A percentile compares a stretch with the other conserved stretches of the same genome.
phyloP scores from a whole-genome alignment of 1,140 invertebrate species.

The Delia radicum region DNA sequence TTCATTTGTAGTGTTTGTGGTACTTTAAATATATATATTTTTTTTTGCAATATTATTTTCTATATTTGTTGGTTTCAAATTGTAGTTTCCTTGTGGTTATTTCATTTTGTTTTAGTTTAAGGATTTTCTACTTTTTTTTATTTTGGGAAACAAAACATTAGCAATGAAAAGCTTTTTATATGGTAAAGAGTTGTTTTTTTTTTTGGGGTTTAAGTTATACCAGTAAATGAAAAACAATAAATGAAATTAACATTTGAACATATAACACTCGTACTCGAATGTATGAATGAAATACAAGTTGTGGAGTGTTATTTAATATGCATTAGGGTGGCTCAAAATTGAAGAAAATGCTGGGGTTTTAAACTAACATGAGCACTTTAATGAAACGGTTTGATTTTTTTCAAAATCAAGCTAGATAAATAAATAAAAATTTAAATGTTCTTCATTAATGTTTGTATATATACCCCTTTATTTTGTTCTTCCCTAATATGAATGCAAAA shows the following conservation, averaged over 20 bases:
- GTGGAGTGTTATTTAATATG: too few relatives aligned
- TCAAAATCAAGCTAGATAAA: too few relatives aligned
- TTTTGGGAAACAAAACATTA: neutral
- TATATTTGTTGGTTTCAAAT: neutral
- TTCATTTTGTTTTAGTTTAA: neutral
- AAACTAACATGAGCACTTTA: too few relatives aligned
- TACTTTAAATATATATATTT: too few relatives aligned
- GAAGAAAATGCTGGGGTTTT: too few relatives aligned
- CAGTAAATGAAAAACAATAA: neutral
- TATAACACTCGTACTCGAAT: neutral
- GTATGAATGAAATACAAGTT: neutral
- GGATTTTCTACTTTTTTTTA: too few relatives aligned
- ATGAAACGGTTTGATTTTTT: too few relatives aligned
- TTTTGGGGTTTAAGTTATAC: neutral
- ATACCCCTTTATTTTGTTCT: too few relatives aligned
- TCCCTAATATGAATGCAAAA: neutral
- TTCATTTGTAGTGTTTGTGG: too few relatives aligned
- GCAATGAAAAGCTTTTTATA: neutral
- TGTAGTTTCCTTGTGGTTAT: neutral
- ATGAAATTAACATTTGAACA: conserved; percentile 13
- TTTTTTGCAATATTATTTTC: neutral
- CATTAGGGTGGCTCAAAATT: too few relatives aligned
- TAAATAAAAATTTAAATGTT: too few relatives aligned
- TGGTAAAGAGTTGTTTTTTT: neutral
- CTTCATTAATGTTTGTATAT: too few relatives aligned